Evolutionary conservation across 2,888 invertebrate species (phyloP).

Genomic region (Idaea aversata): DNA sequence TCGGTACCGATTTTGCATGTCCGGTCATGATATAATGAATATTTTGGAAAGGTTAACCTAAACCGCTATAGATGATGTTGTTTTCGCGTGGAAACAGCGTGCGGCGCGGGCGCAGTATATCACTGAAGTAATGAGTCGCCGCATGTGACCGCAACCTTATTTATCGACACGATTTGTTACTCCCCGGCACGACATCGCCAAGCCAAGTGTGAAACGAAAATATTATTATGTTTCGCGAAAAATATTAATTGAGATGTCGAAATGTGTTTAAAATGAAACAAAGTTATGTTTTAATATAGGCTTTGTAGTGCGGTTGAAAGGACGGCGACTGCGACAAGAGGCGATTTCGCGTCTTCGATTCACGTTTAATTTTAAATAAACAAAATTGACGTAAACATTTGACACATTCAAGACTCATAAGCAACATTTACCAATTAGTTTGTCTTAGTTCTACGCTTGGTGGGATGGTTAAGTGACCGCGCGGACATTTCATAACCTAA

Average conservation of each 20-base stretch:
- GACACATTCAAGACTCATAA: not conserved
- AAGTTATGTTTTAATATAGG: not conserved
- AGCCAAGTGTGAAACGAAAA: slow-evolving; percentile 7
- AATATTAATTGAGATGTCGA: slow-evolving; percentile 1
- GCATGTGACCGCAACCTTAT: slow-evolving; percentile 68
- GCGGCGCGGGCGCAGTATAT: slow-evolving; percentile 46
- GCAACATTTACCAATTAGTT: not conserved
- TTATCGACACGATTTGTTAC: slow-evolving; percentile 67
- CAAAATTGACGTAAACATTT: not conserved
- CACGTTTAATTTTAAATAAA: not conserved
- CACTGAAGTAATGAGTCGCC: slow-evolving; percentile 67
- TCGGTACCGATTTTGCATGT: not conserved
- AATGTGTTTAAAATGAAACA: not conserved
- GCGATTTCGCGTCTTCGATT: not conserved
- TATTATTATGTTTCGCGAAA: not conserved
- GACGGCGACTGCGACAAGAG: not conserved
- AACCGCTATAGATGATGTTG: slow-evolving; percentile 1
- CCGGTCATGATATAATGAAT: not conserved
- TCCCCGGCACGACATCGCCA: slow-evolving; percentile 49
- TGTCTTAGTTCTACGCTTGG: slow-evolving; percentile 16
- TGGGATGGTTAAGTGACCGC: slow-evolving; percentile 23
- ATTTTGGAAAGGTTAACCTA: not conserved
- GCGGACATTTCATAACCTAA: slow-evolving; percentile 44
- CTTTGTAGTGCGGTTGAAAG: not conserved
- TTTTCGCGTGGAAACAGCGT: slow-evolving; percentile 5